Percentiles rank a stretch among this genome's conserved stretches.
Conservation (phyloP, 1,140 invertebrate genomes). For the Brachionus koreanus region DNA sequence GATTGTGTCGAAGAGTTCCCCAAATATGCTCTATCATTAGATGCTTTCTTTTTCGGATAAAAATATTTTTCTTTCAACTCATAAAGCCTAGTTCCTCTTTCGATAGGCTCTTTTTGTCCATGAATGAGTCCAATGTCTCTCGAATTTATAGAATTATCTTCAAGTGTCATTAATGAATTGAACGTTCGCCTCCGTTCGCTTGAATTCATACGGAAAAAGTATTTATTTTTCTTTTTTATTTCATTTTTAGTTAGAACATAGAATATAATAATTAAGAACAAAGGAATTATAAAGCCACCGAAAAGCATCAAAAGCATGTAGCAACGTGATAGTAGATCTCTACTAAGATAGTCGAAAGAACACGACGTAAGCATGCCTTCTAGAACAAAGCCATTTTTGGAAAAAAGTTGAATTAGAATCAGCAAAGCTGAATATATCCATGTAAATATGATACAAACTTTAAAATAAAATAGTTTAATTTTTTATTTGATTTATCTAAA, state of each 20-base stretch:
- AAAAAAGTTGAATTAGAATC: slow-evolving; percentile 8
- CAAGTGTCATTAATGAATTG: background rate
- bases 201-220: slow-evolving; percentile 26
- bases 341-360: slow-evolving; percentile 35
- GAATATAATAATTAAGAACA: background rate
- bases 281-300: slow-evolving; percentile 28
- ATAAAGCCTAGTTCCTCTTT: background rate
- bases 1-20: background rate
- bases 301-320: slow-evolving; percentile 18
- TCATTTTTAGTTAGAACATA: slow-evolving; percentile 2
- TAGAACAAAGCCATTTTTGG: slow-evolving; percentile 25
- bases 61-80: background rate
- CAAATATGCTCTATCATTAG: background rate
- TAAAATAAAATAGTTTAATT: background rate
- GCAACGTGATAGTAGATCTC: background rate
- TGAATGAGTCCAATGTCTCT: background rate
- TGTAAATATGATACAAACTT: slow-evolving; percentile 14
- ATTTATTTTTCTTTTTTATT: slow-evolving; percentile 25
- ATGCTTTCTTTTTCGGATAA: background rate
- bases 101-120: background rate
- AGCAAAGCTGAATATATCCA: slow-evolving; percentile 18
- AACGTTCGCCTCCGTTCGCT: background rate
- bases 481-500: background rate
- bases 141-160: background rate
- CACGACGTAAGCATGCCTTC: slow-evolving; percentile 42